These are phyloP conservation scores for Stichodactyla helianthus DNA, from an alignment of 64 coral and sea anemone species.

Conservation along the genomic window DNA sequence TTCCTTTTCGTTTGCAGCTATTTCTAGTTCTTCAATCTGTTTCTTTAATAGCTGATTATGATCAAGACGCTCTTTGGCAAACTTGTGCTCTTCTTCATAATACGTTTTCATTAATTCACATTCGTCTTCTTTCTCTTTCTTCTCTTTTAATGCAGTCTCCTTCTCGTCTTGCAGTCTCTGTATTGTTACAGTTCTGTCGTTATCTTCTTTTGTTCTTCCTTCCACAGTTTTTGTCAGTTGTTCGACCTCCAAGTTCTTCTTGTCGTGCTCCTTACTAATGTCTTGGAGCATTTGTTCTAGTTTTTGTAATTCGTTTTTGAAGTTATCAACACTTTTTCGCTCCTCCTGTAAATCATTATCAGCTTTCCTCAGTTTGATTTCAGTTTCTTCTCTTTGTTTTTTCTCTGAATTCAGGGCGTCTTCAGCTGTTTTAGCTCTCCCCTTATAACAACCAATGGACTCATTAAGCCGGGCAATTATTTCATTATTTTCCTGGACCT, in stretches of 20 bases:
- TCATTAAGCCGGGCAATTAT: not conserved
- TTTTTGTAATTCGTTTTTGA: conserved; percentile 18
- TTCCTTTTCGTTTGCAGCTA: conserved; percentile 25
- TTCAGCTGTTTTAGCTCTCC: not conserved
- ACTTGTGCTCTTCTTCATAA: conserved; percentile 36
- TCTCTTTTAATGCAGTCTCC: conserved; percentile 1
- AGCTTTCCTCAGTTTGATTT: conserved; percentile 2
- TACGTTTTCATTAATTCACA: conserved; percentile 7
- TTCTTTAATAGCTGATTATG: conserved; percentile 29
- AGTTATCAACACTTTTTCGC: conserved; percentile 9
- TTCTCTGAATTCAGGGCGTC: conserved; percentile 6
- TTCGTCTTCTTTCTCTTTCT: conserved; percentile 42
- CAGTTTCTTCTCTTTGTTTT: conserved; percentile 29
- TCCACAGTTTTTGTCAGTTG: not conserved
- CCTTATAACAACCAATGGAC: not conserved
- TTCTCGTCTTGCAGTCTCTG: not conserved
- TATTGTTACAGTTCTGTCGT: not conserved
- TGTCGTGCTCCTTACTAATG: not conserved
- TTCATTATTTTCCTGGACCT: not conserved
- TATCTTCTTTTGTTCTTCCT: not conserved
- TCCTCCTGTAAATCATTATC: not conserved
- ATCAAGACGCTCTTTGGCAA: conserved; percentile 25
- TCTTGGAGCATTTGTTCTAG: not conserved
- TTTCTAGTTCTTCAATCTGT: conserved; percentile 33
- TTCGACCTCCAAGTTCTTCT: not conserved